Base-by-base conservation (phyloP, 2,888 invertebrate species). In the Panopea generosa region DNA sequence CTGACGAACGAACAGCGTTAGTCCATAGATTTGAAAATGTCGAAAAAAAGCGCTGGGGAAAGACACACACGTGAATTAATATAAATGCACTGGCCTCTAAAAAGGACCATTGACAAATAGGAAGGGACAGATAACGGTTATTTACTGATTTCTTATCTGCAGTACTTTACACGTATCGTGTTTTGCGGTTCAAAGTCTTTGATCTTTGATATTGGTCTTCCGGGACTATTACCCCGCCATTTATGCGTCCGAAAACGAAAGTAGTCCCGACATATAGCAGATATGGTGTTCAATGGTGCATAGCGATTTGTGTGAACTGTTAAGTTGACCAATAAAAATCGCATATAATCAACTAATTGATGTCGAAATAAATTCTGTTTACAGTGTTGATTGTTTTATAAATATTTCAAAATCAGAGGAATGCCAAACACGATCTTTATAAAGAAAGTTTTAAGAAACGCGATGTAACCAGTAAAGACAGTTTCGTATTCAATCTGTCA, bases 271-370 rank as follows among this genome's bases (percentile, higher is more conserved):
- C 74, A 63, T 40, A 22, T 33, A 33, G 55, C 33, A 22, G 69
- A 69, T 69, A 69, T 24, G 52, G 22, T 2, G 22, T 24, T 43
- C 40, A 62, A 66, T 76, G 70, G 38, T 18, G 49, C 70, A 49
- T 22, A 47, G 49, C 66, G 66, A 76, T 76, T 53, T 76, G 70
- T 76, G 61, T 55, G 75, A 60, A 69, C 33, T 70, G 75, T 76
- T 70, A 43, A 29, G 50, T 43, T 27, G 49, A 24, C 50, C 66
- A 66, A 76, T 76, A 61, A 66, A 66, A 70, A 57, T 22, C 55
- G 29, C 33, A 7, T 33, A 33, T 11, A 33, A 33, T 33, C 33
- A 33, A 33, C 33, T 33, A 33, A 69, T 75, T 69, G 65, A 47
- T 60, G 75, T 69, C 65, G 29, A 47, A 29, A 47, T 47, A 40